phyloP scores from a whole-genome alignment of 2,888 invertebrate genomes.

The Coelopa pilipes region DNA sequence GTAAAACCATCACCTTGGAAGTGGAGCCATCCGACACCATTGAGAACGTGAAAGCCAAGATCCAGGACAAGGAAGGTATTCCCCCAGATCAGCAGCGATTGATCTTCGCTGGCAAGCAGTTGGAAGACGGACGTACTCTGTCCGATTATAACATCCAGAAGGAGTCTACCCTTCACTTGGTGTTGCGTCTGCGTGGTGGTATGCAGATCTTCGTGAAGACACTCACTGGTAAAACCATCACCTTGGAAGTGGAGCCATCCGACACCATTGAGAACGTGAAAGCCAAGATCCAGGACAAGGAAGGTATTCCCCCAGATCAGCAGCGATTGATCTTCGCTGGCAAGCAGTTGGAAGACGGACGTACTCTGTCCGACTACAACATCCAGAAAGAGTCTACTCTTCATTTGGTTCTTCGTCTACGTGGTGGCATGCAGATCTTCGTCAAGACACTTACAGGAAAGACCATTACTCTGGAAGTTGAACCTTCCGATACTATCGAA shows the following conservation, averaged over 20 bases:
- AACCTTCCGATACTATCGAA: slow-evolving; percentile 46
- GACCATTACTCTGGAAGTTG: slow-evolving; percentile 42
- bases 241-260: slow-evolving; percentile 46
- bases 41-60: slow-evolving; percentile 47
- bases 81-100: slow-evolving; percentile 49
- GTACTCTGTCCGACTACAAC: slow-evolving; percentile 83
- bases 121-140: slow-evolving; percentile 47
- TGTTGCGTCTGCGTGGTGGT: slow-evolving; percentile 47
- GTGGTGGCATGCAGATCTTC: slow-evolving; percentile 49
- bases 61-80: slow-evolving; percentile 49
- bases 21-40: slow-evolving; percentile 48
- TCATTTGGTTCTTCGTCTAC: slow-evolving; percentile 81
- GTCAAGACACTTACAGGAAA: slow-evolving; percentile 53
- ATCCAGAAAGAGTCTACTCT: slow-evolving; percentile 71
- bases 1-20: slow-evolving; percentile 48
- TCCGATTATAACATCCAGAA: slow-evolving; percentile 49
- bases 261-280: slow-evolving; percentile 48
- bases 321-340: slow-evolving; percentile 49
- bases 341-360: slow-evolving; percentile 54
- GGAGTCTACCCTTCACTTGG: slow-evolving; percentile 46
- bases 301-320: slow-evolving; percentile 48
- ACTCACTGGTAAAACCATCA: slow-evolving; percentile 47
- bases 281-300: slow-evolving; percentile 48
- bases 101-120: slow-evolving; percentile 48
- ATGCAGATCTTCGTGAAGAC: slow-evolving; percentile 49